A percentile compares a stretch with the other conserved stretches of the same genome.
phyloP scores from a whole-genome alignment of 1,140 invertebrate genomes.

The Dreissena polymorpha region DNA sequence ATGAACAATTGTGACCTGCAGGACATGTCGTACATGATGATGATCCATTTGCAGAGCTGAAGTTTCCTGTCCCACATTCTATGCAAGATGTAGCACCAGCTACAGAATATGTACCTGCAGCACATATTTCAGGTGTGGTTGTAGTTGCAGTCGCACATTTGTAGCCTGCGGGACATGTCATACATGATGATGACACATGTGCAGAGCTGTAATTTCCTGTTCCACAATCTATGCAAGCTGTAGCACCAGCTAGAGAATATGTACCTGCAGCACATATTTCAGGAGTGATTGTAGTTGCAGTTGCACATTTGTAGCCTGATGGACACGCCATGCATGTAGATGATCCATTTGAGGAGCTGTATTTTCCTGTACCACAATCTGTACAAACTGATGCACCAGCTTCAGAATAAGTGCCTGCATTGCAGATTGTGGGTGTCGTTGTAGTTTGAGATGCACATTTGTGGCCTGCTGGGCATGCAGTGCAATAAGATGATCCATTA shows the following conservation, averaged over 20 bases:
- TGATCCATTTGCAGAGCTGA: constrained; percentile 1
- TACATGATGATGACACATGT: too few relatives aligned
- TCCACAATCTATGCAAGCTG: too few relatives aligned
- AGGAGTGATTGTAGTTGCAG: too few relatives aligned
- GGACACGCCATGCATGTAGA: too few relatives aligned
- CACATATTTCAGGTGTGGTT: constrained; percentile 4
- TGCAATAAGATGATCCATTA: background rate
- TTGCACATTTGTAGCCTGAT: too few relatives aligned
- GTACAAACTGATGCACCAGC: too few relatives aligned
- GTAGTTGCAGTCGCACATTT: constrained; percentile 52
- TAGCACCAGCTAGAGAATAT: too few relatives aligned
- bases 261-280: too few relatives aligned
- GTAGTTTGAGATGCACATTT: background rate
- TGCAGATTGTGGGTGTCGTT: constrained; percentile 16
- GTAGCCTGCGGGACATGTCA: constrained; percentile 60
- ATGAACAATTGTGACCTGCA: background rate
- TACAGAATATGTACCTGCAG: constrained; percentile 24
- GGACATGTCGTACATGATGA: constrained; percentile 1
- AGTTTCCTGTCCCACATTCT: constrained; percentile 48
- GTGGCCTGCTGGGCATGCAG: constrained; percentile 9
- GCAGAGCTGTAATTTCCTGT: too few relatives aligned
- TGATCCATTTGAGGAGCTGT: too few relatives aligned
- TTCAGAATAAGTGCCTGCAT: too few relatives aligned
- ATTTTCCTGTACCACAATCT: too few relatives aligned
- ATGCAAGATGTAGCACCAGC: constrained; percentile 12